Conservation (phyloP, 2,888 invertebrate species). For the Nomada ferruginata region DNA sequence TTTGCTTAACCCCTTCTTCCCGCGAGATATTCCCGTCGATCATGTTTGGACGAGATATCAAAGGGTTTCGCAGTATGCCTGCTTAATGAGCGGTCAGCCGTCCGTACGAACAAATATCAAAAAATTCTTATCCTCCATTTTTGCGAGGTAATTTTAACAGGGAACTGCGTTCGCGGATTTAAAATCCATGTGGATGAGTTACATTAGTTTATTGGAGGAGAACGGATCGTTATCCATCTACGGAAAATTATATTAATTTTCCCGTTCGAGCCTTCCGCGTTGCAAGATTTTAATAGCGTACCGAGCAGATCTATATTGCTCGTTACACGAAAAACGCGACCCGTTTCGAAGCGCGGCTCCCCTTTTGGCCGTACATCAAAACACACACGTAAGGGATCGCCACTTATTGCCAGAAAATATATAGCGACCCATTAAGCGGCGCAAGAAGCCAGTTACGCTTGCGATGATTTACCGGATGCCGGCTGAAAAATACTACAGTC, state of each 20-base stretch:
- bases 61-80: neutral
- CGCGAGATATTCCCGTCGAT: constrained; percentile 15
- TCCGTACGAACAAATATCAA: neutral
- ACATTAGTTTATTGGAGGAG: too few species aligned
- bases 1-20: constrained; percentile 50
- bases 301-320: constrained; percentile 55
- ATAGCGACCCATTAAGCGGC: constrained; percentile 59
- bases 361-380: constrained; percentile 59
- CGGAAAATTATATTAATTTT: too few species aligned
- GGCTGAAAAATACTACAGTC: constrained; percentile 49
- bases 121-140: neutral
- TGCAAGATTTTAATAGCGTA: constrained; percentile 49
- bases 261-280: too few species aligned
- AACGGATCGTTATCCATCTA: too few species aligned
- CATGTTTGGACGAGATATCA: constrained; percentile 17
- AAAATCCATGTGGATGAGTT: too few species aligned
- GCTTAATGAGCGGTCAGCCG: neutral
- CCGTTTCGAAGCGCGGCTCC: constrained; percentile 31
- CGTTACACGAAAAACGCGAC: constrained; percentile 42
- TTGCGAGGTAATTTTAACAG: too few species aligned
- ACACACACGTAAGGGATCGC: constrained; percentile 61
- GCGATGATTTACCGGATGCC: constrained; percentile 53
- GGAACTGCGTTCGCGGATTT: too few species aligned
- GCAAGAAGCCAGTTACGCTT: constrained; percentile 50
- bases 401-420: constrained; percentile 67